phyloP scores from a whole-genome alignment of 1,140 invertebrate species.

The Dendrolimus kikuchii region DNA sequence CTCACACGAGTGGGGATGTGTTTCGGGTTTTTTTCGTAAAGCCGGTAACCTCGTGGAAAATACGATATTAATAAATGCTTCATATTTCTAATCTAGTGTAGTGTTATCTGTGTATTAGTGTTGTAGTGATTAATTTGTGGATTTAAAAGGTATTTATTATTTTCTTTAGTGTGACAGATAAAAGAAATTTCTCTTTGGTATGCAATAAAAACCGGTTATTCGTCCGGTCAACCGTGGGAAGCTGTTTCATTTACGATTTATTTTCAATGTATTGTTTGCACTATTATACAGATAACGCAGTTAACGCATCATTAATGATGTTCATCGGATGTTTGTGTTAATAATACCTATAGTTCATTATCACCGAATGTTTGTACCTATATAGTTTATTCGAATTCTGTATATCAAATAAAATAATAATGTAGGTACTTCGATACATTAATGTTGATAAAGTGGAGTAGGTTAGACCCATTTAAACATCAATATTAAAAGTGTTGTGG shows the following conservation, averaged over 20 bases:
- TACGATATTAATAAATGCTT: constrained; percentile 30
- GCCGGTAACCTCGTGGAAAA: constrained; percentile 39
- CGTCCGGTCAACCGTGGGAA: constrained; percentile 61
- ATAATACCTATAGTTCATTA: too few species aligned
- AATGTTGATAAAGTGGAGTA: too few species aligned
- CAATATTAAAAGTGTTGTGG: too few species aligned
- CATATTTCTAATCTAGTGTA: constrained; percentile 39
- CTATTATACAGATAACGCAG: too few species aligned
- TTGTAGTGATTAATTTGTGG: constrained; percentile 21
- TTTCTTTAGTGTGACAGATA: constrained; percentile 35
- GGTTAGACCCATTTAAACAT: too few species aligned
- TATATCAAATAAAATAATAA: too few species aligned
- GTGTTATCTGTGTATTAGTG: constrained; percentile 40
- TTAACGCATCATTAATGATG: too few species aligned
- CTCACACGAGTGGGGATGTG: constrained; percentile 15
- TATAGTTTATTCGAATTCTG: too few species aligned
- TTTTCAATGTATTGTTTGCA: constrained; percentile 11
- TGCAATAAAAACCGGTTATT: constrained; percentile 57
- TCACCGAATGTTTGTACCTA: too few species aligned
- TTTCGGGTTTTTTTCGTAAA: constrained; percentile 13
- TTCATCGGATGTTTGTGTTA: too few species aligned
- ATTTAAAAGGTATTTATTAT: constrained; percentile 45
- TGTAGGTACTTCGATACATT: too few species aligned
- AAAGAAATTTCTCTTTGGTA: constrained; percentile 53
- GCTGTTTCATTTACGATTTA: constrained; percentile 39